phyloP scores from a whole-genome alignment of 2,113 vertebrate genomes.

The Arvicanthis niloticus region DNA sequence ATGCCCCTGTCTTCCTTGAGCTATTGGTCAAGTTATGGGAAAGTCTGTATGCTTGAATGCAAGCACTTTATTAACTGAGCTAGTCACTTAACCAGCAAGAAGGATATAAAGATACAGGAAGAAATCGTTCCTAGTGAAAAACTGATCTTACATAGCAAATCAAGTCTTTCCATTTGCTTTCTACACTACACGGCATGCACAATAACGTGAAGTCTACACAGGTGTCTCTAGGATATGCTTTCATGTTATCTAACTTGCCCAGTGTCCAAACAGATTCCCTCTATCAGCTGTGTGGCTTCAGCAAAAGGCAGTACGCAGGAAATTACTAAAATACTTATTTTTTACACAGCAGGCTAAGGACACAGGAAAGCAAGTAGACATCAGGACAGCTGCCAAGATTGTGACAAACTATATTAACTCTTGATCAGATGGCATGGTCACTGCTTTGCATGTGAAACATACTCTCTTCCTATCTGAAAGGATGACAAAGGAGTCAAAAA shows the following conservation, averaged over 20 bases:
- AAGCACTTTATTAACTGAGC: background rate
- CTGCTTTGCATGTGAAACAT: background rate
- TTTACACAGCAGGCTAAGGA: background rate
- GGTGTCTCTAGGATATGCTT: too few species aligned
- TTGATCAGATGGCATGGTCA: background rate
- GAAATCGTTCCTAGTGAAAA: background rate
- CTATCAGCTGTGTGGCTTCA: background rate
- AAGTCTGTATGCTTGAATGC: background rate
- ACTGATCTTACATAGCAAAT: background rate
- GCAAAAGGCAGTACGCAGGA: background rate
- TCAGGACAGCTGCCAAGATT: background rate
- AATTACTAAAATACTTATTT: background rate
- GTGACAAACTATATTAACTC: background rate
- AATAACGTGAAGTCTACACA: too few species aligned
- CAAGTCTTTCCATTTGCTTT: background rate
- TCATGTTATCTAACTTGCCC: background rate
- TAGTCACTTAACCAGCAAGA: background rate
- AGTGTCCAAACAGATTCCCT: background rate
- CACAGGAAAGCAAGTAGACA: background rate
- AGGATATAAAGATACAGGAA: background rate
- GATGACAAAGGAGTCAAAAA: background rate
- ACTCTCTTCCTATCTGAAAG: background rate
- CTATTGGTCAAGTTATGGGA: background rate
- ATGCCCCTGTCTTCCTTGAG: background rate
- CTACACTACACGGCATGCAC: background rate